Evolutionary conservation across 2,888 invertebrate genomes (phyloP).

Genomic region (Adineta ricciae): DNA sequence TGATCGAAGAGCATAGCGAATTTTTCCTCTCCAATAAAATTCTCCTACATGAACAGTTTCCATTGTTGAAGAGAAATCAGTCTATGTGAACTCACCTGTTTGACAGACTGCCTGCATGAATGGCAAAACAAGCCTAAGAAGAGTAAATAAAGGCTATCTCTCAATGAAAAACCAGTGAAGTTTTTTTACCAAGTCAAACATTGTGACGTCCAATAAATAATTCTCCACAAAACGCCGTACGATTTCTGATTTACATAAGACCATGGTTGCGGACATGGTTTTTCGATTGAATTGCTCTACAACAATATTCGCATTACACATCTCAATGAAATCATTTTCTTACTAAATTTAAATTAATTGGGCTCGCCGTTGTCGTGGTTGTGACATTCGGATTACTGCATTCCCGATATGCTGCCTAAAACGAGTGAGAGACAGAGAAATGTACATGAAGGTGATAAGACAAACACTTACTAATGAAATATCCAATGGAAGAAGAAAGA

Average conservation of each 20-base stretch:
- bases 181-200: constrained; percentile 73
- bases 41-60: too few species aligned
- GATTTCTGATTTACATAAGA: constrained; percentile 66
- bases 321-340: too few species aligned
- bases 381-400: constrained; percentile 52
- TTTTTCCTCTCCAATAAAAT: constrained; percentile 81
- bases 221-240: constrained; percentile 82
- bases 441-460: neutral
- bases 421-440: neutral
- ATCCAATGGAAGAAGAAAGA: constrained; percentile 90
- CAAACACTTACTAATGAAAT: constrained; percentile 72
- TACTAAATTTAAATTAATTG: neutral
- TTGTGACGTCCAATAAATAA: constrained; percentile 97
- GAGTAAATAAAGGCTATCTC: neutral
- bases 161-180: too few species aligned
- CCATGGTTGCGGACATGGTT: constrained; percentile 23
- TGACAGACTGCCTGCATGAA: constrained; percentile 97
- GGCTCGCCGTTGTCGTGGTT: neutral
- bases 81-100: constrained; percentile 56
- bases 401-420: constrained; percentile 72
- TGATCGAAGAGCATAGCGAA: constrained; percentile 84
- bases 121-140: constrained; percentile 68
- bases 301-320: neutral
- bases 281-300: neutral
- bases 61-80: neutral